phyloP scores from a whole-genome alignment of 2,113 vertebrate species.

The Origma solitaria region DNA sequence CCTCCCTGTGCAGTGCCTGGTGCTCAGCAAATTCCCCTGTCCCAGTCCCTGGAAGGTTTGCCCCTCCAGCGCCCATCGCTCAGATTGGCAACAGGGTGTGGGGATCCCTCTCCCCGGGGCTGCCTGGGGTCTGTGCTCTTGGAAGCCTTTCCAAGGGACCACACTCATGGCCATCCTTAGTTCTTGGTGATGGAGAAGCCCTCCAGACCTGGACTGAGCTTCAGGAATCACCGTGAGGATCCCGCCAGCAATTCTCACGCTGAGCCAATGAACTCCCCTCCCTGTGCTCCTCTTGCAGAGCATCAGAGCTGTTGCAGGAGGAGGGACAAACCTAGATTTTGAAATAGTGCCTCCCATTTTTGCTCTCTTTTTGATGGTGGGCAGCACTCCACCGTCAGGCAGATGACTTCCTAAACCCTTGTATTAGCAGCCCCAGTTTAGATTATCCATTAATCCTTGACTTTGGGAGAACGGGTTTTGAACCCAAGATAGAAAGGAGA shows the following conservation, averaged over 20 bases:
- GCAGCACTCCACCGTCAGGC: not conserved
- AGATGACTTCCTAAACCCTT: not conserved
- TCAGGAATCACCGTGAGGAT: not conserved
- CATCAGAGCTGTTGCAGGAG: not conserved
- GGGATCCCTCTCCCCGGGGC: fast-evolving
- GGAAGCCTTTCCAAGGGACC: fast-evolving
- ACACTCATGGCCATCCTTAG: not conserved
- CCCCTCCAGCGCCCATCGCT: fast-evolving
- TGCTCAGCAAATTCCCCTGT: not conserved
- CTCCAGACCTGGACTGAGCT: not conserved
- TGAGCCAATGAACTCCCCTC: not conserved
- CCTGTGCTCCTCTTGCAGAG: not conserved
- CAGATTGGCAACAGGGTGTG: fast-evolving
- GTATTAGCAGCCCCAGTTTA: not conserved
- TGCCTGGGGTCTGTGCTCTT: not conserved
- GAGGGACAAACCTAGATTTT: not conserved
- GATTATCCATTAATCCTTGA: not conserved
- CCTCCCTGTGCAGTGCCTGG: fast-evolving
- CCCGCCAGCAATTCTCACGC: fast-evolving
- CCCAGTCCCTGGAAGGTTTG: fast-evolving
- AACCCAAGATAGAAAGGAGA: not conserved
- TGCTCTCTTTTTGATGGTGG: not conserved
- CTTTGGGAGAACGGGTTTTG: not conserved
- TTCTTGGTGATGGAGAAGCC: not conserved
- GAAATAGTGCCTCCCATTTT: not conserved